Conservation (phyloP, 2,113 vertebrate genomes). For the western clawed frog (Xenopus tropicalis) region DNA sequence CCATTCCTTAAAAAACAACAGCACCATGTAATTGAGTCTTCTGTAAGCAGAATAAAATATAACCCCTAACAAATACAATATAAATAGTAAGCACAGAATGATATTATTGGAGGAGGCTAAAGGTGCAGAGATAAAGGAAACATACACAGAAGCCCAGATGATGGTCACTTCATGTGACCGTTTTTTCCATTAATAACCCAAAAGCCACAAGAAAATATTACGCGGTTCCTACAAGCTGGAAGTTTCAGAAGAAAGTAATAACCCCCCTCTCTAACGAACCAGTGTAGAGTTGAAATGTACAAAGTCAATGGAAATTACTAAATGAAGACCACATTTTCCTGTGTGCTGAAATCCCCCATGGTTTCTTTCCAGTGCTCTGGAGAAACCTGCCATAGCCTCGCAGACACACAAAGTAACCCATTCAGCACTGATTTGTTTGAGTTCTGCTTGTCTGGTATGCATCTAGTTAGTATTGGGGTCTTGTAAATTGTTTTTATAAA, state of each 20-base stretch:
- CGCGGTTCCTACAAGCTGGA: conserved; percentile 1
- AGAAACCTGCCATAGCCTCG: neutral
- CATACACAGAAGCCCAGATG: neutral
- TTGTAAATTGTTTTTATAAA: too few relatives aligned
- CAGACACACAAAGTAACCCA: too few relatives aligned
- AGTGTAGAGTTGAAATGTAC: neutral
- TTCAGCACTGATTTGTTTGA: too few relatives aligned
- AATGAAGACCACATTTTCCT: conserved; percentile 16
- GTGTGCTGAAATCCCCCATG: neutral
- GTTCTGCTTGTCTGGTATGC: too few relatives aligned
- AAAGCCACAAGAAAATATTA: conserved; percentile 12
- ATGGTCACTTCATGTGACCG: neutral
- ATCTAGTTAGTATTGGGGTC: too few relatives aligned
- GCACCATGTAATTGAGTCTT: too few relatives aligned
- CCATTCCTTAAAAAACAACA: too few relatives aligned
- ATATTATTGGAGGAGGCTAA: too few relatives aligned
- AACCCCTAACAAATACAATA: too few relatives aligned
- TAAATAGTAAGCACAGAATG: too few relatives aligned
- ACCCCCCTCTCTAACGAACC: neutral
- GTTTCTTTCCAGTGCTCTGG: neutral
- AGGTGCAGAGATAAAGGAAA: neutral
- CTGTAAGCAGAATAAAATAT: too few relatives aligned
- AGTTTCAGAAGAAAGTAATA: conserved; percentile 7
- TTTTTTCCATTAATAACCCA: conserved; percentile 1
- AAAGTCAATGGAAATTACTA: conserved; percentile 2